phyloP scores from a whole-genome alignment of 2,797 vertebrate genomes.

The Pseudochirops cupreus region DNA sequence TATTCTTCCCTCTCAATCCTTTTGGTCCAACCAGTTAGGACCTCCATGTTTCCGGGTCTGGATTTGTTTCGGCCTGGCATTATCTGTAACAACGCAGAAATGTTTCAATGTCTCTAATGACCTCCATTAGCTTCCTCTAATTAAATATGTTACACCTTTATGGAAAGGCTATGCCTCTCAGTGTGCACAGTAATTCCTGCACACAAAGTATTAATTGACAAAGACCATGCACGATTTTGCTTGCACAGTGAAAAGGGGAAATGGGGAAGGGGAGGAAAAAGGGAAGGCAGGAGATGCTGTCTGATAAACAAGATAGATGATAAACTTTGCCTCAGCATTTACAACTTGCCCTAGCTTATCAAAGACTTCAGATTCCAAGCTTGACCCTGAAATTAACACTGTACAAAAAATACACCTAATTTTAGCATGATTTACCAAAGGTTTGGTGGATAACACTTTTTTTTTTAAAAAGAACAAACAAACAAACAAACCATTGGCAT shows the following conservation, averaged over 20 bases:
- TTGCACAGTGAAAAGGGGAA: conserved; percentile 83
- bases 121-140: conserved; percentile 91
- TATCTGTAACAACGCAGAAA: conserved; percentile 81
- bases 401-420: conserved; percentile 75
- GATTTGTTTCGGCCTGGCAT: conserved; percentile 80
- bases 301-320: conserved; percentile 80
- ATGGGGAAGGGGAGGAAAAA: conserved; percentile 43
- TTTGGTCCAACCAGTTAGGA: conserved; percentile 88
- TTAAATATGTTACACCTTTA: conserved; percentile 92
- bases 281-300: conserved; percentile 71
- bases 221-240: conserved; percentile 93
- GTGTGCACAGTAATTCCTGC: conserved; percentile 87
- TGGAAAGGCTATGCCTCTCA: conserved; percentile 86
- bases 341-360: conserved; percentile 76
- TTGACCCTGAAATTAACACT: conserved; percentile 81
- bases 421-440: conserved; percentile 75
- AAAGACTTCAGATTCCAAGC: conserved; percentile 79
- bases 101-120: conserved; percentile 88
- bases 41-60: conserved; percentile 85
- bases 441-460: conserved; percentile 75
- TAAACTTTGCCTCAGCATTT: conserved; percentile 76
- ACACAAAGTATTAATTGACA: conserved; percentile 83
- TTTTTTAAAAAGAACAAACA: neutral
- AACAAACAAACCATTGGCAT: conserved; percentile 65
- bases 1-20: conserved; percentile 78